phyloP scores from a whole-genome alignment of 2,888 invertebrate genomes.

The Merodon equestris region DNA sequence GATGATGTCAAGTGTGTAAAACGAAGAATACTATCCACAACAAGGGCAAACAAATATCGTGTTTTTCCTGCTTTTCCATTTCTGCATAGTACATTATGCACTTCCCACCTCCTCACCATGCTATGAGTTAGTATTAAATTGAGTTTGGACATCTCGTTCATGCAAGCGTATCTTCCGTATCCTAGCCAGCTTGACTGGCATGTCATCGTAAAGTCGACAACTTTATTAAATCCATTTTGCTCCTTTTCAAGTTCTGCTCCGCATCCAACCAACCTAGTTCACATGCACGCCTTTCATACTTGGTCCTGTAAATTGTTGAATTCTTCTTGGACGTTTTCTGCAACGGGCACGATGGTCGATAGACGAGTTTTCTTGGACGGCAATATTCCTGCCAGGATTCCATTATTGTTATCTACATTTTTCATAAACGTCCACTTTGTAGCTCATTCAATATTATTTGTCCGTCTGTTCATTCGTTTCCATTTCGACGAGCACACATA shows the following conservation, averaged over 20 bases:
- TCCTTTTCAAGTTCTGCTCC: conserved; percentile 36
- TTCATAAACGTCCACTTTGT: conserved; percentile 57
- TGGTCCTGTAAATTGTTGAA: conserved; percentile 25
- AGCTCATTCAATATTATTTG: conserved; percentile 44
- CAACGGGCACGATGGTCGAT: no score
- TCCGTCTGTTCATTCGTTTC: conserved; percentile 4
- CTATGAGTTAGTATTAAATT: conserved; percentile 33
- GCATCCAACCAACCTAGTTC: no score
- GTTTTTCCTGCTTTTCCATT: conserved; percentile 1
- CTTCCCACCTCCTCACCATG: conserved; percentile 5
- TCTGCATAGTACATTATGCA: conserved; percentile 10
- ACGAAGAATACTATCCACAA: no score
- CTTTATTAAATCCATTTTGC: conserved; percentile 65
- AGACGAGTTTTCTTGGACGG: conserved; percentile 32
- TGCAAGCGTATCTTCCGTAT: conserved; percentile 45
- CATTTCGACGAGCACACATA: neutral
- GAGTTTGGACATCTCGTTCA: conserved; percentile 38
- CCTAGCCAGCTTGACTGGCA: conserved; percentile 47
- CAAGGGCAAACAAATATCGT: conserved; percentile 23
- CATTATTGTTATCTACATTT: conserved; percentile 63
- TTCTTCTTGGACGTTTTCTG: conserved; percentile 7
- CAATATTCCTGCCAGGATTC: conserved; percentile 53
- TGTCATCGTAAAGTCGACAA: conserved; percentile 64
- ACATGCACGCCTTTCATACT: neutral
- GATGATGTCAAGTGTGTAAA: conserved; percentile 14